These are phyloP conservation scores for Lepisosteus osseus DNA, from an alignment of 2,113 vertebrate genomes.

Conservation along the genomic window DNA sequence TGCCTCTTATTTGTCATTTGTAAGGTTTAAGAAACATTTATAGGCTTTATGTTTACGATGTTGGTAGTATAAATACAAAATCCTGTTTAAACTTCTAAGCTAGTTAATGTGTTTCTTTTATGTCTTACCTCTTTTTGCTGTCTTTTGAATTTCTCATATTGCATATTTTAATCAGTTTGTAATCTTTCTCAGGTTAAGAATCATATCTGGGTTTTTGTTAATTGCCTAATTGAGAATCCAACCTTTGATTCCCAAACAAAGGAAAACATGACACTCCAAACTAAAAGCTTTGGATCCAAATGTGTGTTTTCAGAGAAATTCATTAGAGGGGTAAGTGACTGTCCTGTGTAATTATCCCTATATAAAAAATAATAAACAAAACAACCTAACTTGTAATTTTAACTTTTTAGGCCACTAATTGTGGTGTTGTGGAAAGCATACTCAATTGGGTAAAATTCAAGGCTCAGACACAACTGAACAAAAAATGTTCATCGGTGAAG, in stretches of 20 bases:
- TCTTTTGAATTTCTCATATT: too few relatives aligned
- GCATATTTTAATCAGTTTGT: background rate
- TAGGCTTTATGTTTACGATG: background rate
- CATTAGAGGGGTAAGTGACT: conserved; percentile 82
- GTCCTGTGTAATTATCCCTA: background rate
- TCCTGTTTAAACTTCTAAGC: background rate
- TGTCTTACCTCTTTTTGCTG: too few relatives aligned
- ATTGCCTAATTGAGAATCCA: conserved; percentile 95
- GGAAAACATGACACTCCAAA: conserved; percentile 97
- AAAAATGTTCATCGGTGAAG: conserved; percentile 97
- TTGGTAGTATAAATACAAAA: background rate
- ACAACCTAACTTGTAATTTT: conserved; percentile 16
- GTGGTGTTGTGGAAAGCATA: conserved; percentile 97
- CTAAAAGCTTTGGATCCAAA: conserved; percentile 96
- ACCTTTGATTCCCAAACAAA: conserved; percentile 97
- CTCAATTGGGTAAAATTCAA: conserved; percentile 99
- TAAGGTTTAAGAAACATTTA: background rate
- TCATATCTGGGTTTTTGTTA: conserved; percentile 98
- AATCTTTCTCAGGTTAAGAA: conserved; percentile 85
- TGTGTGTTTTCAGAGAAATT: conserved; percentile 93
- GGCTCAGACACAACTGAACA: conserved; percentile 95
- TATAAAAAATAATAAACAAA: background rate
- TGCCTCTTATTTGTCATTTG: background rate
- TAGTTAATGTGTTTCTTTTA: too few relatives aligned
- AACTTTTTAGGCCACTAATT: conserved; percentile 83